Conservation (phyloP, 2,888 invertebrate species). For the Sphaerophoria taeniata region DNA sequence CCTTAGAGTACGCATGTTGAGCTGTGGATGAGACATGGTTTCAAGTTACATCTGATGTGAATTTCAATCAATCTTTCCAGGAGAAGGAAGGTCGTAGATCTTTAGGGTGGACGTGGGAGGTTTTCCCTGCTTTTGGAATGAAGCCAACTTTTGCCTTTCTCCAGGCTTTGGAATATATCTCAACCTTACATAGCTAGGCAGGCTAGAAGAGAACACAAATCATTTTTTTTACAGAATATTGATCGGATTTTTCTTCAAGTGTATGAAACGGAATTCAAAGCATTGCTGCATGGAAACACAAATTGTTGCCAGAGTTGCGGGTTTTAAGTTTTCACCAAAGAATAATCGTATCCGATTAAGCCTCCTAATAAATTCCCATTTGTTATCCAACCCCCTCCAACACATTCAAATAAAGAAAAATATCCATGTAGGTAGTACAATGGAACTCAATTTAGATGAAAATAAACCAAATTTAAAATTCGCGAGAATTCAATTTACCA, state of each 20-base stretch:
- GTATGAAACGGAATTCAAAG: background rate
- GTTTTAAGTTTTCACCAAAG: background rate
- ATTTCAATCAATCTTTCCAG: too few species aligned
- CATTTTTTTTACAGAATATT: background rate
- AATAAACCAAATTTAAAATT: slow-evolving; percentile 67
- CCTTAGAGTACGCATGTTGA: too few species aligned
- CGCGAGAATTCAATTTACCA: slow-evolving; percentile 67
- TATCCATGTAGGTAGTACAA: slow-evolving; percentile 15
- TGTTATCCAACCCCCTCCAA: slow-evolving; percentile 21
- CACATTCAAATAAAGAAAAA: slow-evolving; percentile 10
- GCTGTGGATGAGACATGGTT: too few species aligned
- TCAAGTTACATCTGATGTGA: too few species aligned
- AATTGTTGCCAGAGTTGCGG: background rate
- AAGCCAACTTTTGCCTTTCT: too few species aligned
- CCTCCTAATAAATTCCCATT: slow-evolving; percentile 60
- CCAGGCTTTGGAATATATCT: too few species aligned
- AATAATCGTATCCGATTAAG: slow-evolving; percentile 55
- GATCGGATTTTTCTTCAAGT: background rate
- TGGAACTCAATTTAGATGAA: slow-evolving; percentile 71
- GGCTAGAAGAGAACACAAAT: too few species aligned
- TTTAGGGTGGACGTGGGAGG: too few species aligned
- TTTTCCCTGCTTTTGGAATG: too few species aligned
- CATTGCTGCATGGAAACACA: background rate
- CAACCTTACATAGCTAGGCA: too few species aligned
- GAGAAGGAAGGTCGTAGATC: too few species aligned